phyloP scores from a whole-genome alignment of 2,888 invertebrate species.

The Apomyelois bistriatella region DNA sequence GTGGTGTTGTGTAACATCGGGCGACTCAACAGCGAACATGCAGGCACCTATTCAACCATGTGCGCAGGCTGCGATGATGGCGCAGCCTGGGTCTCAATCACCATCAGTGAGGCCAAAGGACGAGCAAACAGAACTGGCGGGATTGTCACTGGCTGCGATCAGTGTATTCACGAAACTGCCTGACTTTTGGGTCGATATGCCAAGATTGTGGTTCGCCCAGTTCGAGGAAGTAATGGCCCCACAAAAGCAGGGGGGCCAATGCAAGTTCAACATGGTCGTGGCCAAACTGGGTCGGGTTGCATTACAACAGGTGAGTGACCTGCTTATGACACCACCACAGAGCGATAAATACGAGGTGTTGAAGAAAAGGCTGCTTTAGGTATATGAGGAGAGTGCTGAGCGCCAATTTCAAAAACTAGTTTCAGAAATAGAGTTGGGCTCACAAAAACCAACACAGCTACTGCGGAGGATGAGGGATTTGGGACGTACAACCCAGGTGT shows the following conservation, averaged over 20 bases:
- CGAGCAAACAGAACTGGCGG: too few species aligned
- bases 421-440: constrained; percentile 18
- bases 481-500: not conserved
- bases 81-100: too few species aligned
- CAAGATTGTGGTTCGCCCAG: constrained; percentile 19
- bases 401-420: constrained; percentile 18
- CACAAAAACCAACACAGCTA: constrained; percentile 16
- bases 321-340: constrained; percentile 11
- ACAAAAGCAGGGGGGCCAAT: constrained; percentile 8
- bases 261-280: constrained; percentile 18
- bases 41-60: too few species aligned
- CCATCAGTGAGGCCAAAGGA: too few species aligned
- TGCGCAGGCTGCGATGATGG: too few species aligned
- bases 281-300: constrained; percentile 15
- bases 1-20: too few species aligned
- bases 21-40: too few species aligned
- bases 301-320: constrained; percentile 19
- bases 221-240: constrained; percentile 13
- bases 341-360: constrained; percentile 13
- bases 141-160: too few species aligned
- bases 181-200: constrained; percentile 18
- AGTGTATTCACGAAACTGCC: not conserved
- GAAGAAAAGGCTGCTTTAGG: constrained; percentile 16
- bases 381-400: constrained; percentile 18
- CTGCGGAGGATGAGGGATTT: constrained; percentile 16